These are phyloP conservation scores for Drosophila nigrodunni DNA, from an alignment of 1,140 invertebrate species.

Conservation along the genomic window DNA sequence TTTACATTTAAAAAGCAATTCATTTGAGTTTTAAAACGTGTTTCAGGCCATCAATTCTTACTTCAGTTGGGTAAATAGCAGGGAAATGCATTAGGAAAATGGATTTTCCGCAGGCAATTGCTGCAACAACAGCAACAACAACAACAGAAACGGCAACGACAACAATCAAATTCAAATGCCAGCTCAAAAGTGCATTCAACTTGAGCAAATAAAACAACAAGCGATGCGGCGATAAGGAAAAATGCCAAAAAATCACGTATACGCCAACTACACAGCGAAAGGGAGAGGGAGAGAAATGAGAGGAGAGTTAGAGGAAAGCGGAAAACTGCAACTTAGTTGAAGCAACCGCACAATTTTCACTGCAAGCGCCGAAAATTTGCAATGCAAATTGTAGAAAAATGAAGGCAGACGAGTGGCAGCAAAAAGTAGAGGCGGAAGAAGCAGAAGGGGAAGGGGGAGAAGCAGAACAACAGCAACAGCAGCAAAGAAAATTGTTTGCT, in stretches of 20 bases:
- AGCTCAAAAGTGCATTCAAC: constrained; percentile 69
- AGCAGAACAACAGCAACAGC: constrained; percentile 22
- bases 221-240: constrained; percentile 71
- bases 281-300: neutral
- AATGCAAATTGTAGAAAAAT: constrained; percentile 65
- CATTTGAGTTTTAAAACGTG: constrained; percentile 1
- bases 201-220: constrained; percentile 32
- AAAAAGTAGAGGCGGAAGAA: constrained; percentile 28
- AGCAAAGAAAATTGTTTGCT: constrained; percentile 54
- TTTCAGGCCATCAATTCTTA: neutral
- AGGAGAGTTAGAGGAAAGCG: neutral
- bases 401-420: constrained; percentile 55
- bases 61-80: constrained; percentile 4
- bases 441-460: constrained; percentile 16
- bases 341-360: constrained; percentile 63
- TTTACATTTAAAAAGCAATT: constrained; percentile 7
- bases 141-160: constrained; percentile 5
- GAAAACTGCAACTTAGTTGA: constrained; percentile 43
- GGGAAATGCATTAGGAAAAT: constrained; percentile 18
- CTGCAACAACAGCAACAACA: neutral
- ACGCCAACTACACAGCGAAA: constrained; percentile 62
- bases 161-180: constrained; percentile 55
- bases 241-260: constrained; percentile 80
- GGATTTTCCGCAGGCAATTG: constrained; percentile 14
- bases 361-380: constrained; percentile 72